Evolutionary conservation across 2,113 vertebrate genomes (phyloP).

Genomic region (Notarius lentiginosus): DNA sequence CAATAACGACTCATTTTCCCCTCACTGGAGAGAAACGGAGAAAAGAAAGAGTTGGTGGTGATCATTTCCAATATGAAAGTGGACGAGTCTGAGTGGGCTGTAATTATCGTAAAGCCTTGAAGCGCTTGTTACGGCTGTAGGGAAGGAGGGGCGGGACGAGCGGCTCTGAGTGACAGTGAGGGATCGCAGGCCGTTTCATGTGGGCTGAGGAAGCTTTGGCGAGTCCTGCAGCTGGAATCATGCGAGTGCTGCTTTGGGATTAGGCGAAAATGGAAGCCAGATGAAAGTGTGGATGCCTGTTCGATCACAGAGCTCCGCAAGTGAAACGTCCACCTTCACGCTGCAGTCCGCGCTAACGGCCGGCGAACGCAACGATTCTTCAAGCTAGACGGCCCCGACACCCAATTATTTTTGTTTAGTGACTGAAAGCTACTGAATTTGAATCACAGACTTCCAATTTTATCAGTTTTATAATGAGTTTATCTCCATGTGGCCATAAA

Average conservation of each 20-base stretch:
- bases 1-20: not conserved
- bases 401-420: no score
- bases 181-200: constrained; percentile 53
- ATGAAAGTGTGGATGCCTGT: constrained; percentile 47
- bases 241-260: constrained; percentile 52
- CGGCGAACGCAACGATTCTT: no score
- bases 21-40: no score
- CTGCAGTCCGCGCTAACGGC: constrained; percentile 18
- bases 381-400: no score
- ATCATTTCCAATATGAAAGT: constrained; percentile 34
- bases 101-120: constrained; percentile 15
- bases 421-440: no score
- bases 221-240: constrained; percentile 51
- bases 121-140: constrained; percentile 25
- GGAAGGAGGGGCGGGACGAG: constrained; percentile 26
- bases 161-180: constrained; percentile 47
- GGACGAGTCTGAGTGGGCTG: not conserved
- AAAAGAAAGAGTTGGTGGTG: constrained; percentile 55
- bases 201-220: constrained; percentile 47
- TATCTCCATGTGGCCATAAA: no score
- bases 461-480: no score
- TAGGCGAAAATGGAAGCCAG: constrained; percentile 56
- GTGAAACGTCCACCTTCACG: constrained; percentile 31
- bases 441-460: no score
- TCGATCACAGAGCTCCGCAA: constrained; percentile 30